Evolutionary conservation across 2,888 invertebrate species (phyloP), one percentile per base, ranked within the genome.

Genomic region (Fabriciana adippe): DNA sequence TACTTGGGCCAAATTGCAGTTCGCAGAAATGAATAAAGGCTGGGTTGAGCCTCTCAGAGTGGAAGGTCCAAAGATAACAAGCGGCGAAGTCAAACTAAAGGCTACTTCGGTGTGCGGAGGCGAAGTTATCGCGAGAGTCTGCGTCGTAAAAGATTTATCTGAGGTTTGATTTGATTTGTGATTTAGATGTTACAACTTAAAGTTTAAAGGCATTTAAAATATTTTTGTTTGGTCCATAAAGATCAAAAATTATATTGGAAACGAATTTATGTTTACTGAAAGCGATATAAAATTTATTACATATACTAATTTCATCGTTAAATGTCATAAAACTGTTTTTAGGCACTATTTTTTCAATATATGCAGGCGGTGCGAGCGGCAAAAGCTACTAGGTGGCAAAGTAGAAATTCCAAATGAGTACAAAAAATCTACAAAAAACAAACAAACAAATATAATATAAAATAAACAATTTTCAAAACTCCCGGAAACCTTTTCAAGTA

Each of bases 91-190:
- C 8, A 81, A 75, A 61, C 67, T 95, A 6, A 77, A 81, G 72
- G 97, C 96, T 11, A 96, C 96, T 11, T 94, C 96, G 0, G 96
- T 96, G 3, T 96, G 94, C 76, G 93, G 93, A 6, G 97, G 97
- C 0, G 92, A 93, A 47, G 94, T 95, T 2, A 86, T 93, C 13
- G 96, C 94, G 0, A 89, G 95, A 61, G 97, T 96, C 0, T 95
- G 96, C 77, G 96, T 97, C 3, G 94, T 97, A 14, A 93, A 91
- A 15, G 93, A 93, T 64, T 85, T 97, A 26, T 88, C 93, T 11
- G 95, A 96, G 79, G 95, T 59, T 5, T 15, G n/a, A 31, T 55
- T 41, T 55, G 26, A 11, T 18, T 53, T 51, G 35, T 41, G 35
- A 11, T 8, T 11, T 41, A 41, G 11, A 11, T 41, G 11, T 16